Evolutionary conservation across 2,888 invertebrate species (phyloP).

Genomic region (Beris morrisii): DNA sequence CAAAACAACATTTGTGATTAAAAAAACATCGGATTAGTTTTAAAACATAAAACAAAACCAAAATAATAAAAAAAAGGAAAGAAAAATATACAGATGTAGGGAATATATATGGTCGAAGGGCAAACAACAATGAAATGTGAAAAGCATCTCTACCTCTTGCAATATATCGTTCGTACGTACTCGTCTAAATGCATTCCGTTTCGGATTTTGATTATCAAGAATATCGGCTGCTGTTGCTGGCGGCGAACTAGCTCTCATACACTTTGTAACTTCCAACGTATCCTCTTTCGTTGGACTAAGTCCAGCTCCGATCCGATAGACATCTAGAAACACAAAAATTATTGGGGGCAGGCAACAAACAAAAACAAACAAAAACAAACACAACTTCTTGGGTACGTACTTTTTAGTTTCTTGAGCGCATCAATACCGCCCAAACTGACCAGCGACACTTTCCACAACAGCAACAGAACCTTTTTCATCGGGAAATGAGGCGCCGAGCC

Average conservation of each 20-base stretch:
- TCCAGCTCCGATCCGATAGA: conserved; percentile 68
- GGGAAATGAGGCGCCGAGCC: conserved; percentile 97
- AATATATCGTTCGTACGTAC: conserved; percentile 53
- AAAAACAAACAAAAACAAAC: too few species aligned
- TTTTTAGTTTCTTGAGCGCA: conserved; percentile 77
- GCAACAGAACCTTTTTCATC: conserved; percentile 93
- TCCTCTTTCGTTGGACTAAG: conserved; percentile 85
- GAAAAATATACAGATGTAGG: not conserved
- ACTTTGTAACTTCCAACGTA: conserved; percentile 88
- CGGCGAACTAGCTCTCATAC: conserved; percentile 93
- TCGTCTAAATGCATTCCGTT: conserved; percentile 71
- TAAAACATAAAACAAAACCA: conserved; percentile 18
- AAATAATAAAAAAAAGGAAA: conserved; percentile 8
- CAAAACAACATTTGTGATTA: too few species aligned
- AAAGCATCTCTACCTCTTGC: conserved; percentile 44
- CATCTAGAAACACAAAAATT: conserved; percentile 49
- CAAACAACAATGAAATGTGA: conserved; percentile 24
- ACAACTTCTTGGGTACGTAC: conserved; percentile 44
- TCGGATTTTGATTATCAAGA: conserved; percentile 81
- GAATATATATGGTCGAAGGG: too few species aligned
- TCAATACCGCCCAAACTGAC: conserved; percentile 91
- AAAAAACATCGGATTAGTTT: not conserved
- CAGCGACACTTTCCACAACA: conserved; percentile 94
- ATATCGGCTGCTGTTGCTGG: conserved; percentile 91
- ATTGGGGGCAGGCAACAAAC: not conserved